Evolutionary conservation across 2,888 invertebrate species (phyloP).

Genomic region (Caenorhabditis sp.): DNA sequence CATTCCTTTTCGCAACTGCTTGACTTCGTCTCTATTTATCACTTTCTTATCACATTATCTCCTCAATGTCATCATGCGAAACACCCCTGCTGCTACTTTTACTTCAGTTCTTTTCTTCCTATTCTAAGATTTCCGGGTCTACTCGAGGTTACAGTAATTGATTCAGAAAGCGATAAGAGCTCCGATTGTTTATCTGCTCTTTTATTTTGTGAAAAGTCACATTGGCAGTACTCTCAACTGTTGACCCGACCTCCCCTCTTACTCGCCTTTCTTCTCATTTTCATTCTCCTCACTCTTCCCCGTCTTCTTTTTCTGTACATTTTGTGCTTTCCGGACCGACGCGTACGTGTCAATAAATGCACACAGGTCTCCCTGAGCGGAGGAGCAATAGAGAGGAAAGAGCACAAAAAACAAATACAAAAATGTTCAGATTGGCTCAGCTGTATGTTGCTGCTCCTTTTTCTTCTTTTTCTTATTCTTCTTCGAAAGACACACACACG

Average conservation of each 20-base stretch:
- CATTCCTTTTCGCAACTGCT: no score
- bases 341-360: conserved; percentile 47
- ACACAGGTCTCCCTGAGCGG: background rate
- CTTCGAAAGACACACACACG: background rate
- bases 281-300: background rate
- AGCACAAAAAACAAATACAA: conserved; percentile 47
- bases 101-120: no score
- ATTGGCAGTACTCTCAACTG: conserved; percentile 26
- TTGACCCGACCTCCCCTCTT: conserved; percentile 4
- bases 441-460: conserved; percentile 5
- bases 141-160: no score
- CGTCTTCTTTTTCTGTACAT: background rate
- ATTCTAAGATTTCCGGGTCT: no score
- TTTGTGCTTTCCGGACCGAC: conserved; percentile 4
- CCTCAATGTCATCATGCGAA: no score
- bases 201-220: no score
- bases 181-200: no score
- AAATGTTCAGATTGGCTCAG: conserved; percentile 45
- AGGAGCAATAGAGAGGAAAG: background rate
- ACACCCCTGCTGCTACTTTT: no score
- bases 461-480: background rate
- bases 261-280: background rate
- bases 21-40: no score
- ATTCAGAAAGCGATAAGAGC: no score
- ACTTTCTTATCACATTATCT: no score